Conservation (phyloP, 2,888 invertebrate species). For the Catocala sponsa region DNA sequence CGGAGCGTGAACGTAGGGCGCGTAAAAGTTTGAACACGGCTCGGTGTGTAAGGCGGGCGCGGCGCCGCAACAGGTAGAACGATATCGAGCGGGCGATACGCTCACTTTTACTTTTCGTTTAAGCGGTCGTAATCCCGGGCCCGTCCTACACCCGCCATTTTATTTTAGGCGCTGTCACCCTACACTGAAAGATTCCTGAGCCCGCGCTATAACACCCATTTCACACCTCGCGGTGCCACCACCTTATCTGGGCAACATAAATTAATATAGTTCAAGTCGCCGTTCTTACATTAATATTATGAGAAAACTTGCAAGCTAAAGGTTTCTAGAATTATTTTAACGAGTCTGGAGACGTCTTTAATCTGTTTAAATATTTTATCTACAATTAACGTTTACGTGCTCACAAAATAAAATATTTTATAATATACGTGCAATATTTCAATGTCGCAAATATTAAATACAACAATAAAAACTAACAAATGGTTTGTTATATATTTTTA, state of each 20-base stretch:
- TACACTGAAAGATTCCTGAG: conserved; percentile 26
- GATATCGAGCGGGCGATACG: conserved; percentile 74
- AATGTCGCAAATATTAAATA: too few relatives aligned
- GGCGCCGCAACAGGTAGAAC: conserved; percentile 79
- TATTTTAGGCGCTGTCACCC: conserved; percentile 52
- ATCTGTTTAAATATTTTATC: too few relatives aligned
- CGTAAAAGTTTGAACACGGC: conserved; percentile 72
- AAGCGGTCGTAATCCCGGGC: conserved; percentile 67
- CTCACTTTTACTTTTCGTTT: conserved; percentile 72
- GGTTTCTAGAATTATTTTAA: background rate
- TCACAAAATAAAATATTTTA: too few relatives aligned
- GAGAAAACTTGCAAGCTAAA: too few relatives aligned
- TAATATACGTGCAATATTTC: too few relatives aligned
- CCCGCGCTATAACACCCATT: conserved; percentile 31
- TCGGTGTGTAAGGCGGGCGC: conserved; percentile 60
- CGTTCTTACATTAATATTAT: background rate
- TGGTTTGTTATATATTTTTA: too few relatives aligned
- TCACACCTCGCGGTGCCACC: conserved; percentile 30
- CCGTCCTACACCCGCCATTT: conserved; percentile 71
- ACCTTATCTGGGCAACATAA: conserved; percentile 4
- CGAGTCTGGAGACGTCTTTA: too few relatives aligned
- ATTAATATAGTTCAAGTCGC: background rate
- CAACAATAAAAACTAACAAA: too few relatives aligned
- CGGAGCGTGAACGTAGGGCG: conserved; percentile 59
- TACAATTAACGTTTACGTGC: too few relatives aligned